Conservation (phyloP, 2,888 invertebrate species). For the Drosophila planitibia region DNA sequence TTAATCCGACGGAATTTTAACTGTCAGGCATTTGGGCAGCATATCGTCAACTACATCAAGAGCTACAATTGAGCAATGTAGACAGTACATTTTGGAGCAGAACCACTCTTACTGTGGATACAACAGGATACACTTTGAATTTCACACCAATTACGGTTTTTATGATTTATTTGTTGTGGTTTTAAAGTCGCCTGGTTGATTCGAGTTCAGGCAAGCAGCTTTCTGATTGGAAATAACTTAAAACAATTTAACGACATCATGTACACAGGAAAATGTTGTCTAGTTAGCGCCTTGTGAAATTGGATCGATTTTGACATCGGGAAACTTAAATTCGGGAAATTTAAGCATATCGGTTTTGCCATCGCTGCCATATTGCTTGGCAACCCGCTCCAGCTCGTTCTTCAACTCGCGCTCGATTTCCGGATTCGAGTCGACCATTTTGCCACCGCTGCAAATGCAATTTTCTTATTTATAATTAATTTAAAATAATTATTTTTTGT, state of each 20-base stretch:
- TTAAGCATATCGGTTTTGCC: slow-evolving; percentile 93
- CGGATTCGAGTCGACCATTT: slow-evolving; percentile 93
- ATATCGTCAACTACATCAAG: neutral
- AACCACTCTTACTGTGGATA: neutral
- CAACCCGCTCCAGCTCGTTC: slow-evolving; percentile 92
- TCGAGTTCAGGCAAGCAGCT: slow-evolving; percentile 26
- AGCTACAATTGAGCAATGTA: neutral
- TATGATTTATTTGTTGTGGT: slow-evolving; percentile 59
- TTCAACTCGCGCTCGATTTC: slow-evolving; percentile 91
- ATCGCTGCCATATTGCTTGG: slow-evolving; percentile 91
- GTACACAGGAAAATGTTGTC: slow-evolving; percentile 16
- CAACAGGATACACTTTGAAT: neutral
- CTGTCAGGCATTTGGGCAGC: neutral
- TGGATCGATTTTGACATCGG: slow-evolving; percentile 90
- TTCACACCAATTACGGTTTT: slow-evolving; percentile 41
- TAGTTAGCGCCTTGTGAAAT: slow-evolving; percentile 84
- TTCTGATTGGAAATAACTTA: slow-evolving; percentile 49
- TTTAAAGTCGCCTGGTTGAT: slow-evolving; percentile 25
- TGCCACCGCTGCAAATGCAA: slow-evolving; percentile 89
- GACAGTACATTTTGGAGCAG: neutral
- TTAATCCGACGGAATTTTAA: neutral
- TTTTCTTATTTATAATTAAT: neutral
- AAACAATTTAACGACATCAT: slow-evolving; percentile 63
- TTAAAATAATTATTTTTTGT: neutral
- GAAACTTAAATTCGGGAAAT: slow-evolving; percentile 94